Conservation (phyloP, 1,140 invertebrate genomes). For the Lepidurus packardi region DNA sequence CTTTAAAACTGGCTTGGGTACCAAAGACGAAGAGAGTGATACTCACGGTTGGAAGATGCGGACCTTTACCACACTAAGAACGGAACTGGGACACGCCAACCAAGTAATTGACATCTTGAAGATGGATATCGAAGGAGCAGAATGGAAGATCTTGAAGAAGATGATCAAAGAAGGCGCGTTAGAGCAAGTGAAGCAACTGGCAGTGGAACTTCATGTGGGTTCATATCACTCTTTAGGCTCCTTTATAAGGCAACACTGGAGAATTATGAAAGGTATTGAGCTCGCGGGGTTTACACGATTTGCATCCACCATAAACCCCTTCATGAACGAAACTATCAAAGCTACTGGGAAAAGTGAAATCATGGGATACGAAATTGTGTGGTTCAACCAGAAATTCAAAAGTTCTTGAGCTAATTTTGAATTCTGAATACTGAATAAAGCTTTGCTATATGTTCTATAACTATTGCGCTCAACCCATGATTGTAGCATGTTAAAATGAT, state of each 20-base stretch:
- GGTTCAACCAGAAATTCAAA: background rate
- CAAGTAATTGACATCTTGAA: slow-evolving; percentile 30
- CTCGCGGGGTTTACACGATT: background rate
- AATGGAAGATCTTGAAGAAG: slow-evolving; percentile 20
- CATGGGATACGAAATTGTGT: background rate
- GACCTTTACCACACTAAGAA: slow-evolving; percentile 7
- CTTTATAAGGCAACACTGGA: background rate
- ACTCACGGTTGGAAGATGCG: slow-evolving; percentile 23
- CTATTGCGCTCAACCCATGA: too few species aligned
- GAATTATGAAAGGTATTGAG: background rate
- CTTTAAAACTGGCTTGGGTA: background rate
- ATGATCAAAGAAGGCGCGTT: slow-evolving; percentile 23
- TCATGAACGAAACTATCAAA: background rate
- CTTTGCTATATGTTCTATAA: too few species aligned
- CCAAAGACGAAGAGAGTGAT: background rate
- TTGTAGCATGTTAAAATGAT: too few species aligned
- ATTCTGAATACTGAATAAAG: too few species aligned
- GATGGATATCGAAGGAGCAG: slow-evolving; percentile 33
- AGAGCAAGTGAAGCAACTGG: slow-evolving; percentile 29
- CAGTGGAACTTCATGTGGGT: slow-evolving; percentile 28
- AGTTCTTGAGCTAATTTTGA: background rate
- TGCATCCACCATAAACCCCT: background rate
- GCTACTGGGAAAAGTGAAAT: background rate
- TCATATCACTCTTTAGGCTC: background rate
- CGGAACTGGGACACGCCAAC: background rate